Evolutionary conservation across 2,113 vertebrate species (phyloP).

Genomic region (Archilochus colubris): DNA sequence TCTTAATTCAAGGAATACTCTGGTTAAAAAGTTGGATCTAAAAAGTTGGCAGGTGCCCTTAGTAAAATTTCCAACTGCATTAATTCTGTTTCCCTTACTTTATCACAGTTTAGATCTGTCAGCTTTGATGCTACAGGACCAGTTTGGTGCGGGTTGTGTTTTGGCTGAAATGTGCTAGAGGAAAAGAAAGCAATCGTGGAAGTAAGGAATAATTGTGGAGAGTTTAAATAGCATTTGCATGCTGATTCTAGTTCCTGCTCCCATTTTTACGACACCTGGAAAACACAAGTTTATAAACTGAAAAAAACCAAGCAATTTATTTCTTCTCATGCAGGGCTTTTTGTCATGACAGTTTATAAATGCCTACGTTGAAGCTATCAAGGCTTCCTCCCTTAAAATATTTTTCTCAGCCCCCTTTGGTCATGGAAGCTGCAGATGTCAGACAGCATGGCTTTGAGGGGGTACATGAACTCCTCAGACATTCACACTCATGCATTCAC

Average conservation of each 20-base stretch:
- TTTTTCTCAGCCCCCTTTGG: background rate
- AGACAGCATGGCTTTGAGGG: background rate
- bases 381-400: background rate
- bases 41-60: background rate
- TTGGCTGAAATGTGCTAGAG: conserved; percentile 9
- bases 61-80: background rate
- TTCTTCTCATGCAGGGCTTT: background rate
- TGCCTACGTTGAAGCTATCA: background rate
- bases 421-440: background rate
- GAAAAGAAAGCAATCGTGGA: background rate
- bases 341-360: background rate
- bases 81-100: background rate
- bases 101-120: background rate
- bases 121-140: background rate
- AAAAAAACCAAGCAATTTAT: background rate
- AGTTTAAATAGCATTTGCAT: conserved; percentile 28
- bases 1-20: background rate
- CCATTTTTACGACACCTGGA: background rate
- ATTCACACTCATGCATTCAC: conserved; percentile 4
- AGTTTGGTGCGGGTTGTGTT: background rate
- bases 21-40: background rate
- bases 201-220: background rate
- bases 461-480: background rate
- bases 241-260: conserved; percentile 30
- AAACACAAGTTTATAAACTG: background rate